A percentile compares a stretch with the other conserved stretches of the same genome.
Evolutionary conservation across 53 echinoderm and acorn worm species (phyloP).

Genomic region (Glandiceps talaboti): DNA sequence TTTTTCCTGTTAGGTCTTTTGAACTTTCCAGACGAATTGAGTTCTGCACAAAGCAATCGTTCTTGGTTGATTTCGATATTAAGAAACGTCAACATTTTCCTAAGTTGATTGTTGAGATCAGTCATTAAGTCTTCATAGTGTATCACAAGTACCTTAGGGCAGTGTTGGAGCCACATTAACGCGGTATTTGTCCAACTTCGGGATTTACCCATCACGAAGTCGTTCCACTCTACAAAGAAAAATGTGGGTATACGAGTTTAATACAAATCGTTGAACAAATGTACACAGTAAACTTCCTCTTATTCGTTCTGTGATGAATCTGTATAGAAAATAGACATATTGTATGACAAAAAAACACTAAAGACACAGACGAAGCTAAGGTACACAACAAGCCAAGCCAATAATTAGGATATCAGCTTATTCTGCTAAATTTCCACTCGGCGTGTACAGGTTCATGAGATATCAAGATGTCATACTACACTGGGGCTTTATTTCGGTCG

Average conservation of each 20-base stretch:
- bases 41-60: slow-evolving; percentile 58
- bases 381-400: too few species aligned
- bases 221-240: slow-evolving; percentile 69
- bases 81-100: slow-evolving; percentile 47
- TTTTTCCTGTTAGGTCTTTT: slow-evolving; percentile 53
- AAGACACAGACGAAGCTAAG: too few species aligned
- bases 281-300: too few species aligned
- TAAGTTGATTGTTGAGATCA: slow-evolving; percentile 38
- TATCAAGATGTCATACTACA: too few species aligned
- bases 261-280: too few species aligned
- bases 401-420: too few species aligned
- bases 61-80: slow-evolving; percentile 40
- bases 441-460: too few species aligned
- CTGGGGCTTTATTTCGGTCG: too few species aligned
- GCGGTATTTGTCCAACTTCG: slow-evolving; percentile 94
- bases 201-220: slow-evolving; percentile 88
- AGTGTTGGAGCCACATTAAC: slow-evolving; percentile 72
- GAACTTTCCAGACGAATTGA: slow-evolving; percentile 78
- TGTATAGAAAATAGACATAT: too few species aligned
- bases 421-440: too few species aligned
- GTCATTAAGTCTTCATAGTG: slow-evolving; percentile 88
- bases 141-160: slow-evolving; percentile 58
- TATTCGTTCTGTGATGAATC: too few species aligned
- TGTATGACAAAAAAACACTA: too few species aligned
- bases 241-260: neutral